Base-by-base conservation (phyloP, 2,888 invertebrate species). In the Nezara viridula region DNA sequence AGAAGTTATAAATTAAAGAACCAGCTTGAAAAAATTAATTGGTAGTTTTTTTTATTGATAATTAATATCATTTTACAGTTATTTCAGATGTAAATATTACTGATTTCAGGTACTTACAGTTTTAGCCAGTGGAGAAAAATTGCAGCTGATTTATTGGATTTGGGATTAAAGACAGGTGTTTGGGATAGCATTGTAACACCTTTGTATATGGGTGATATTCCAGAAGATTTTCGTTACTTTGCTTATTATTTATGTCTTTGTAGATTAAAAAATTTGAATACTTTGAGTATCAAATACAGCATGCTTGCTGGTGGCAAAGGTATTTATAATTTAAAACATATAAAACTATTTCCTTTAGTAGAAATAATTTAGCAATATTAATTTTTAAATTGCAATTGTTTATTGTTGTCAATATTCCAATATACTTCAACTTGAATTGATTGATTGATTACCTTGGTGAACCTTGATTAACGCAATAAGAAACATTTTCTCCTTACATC, bases 221-320 rank as follows among this genome's bases (percentile, higher is more conserved):
- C 86, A 21, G 27, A 86, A 50, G 47, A 86, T 40, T 50, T 86
- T 19, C 86, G 44, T 86, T 86, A 50, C 27, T 86, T 86, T 27
- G 86, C 86, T 32, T 86, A 49, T 50, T 86, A 86, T 49, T 27
- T 86, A 37, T 86, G 44, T 27, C 86, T 86, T 2, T n/a, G 21
- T 21, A 86, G 49, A 27, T 40, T 86, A 40, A 44, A 49, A 49
- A 86, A 86, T 32, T 50, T 86, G 27, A 47, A 86, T 27, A 86
- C 86, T 40, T 86, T 86, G 49, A 86, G 86, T 21, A 50, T 55
- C 19, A 44, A 52, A 52, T 87, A 87, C 52, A 55, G 49, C 24
- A 50, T 52, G 87, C 87, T 55, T 47, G 47, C 87, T 32, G 86
- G 86, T 49, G 87, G 87, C n/a, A n/a, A 21, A 55, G 52, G 87